A percentile compares a stretch with the other conserved stretches of the same genome.
Conservation (phyloP, 2,888 invertebrate genomes). For the Baccha elongata region DNA sequence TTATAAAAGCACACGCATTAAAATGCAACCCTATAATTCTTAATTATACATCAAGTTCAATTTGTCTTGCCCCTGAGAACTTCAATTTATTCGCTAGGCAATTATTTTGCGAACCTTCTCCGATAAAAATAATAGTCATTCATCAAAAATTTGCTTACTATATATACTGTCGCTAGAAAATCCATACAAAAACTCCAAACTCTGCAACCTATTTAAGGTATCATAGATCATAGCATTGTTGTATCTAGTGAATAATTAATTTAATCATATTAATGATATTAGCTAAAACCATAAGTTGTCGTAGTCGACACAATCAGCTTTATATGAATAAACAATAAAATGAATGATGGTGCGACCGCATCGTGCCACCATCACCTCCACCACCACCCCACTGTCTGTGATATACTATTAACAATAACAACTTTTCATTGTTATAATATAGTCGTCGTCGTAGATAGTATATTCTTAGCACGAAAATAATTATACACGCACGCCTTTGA, state of each 20-base stretch:
- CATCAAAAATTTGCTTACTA: neutral
- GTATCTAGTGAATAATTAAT: constrained; percentile 41
- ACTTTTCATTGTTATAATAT: constrained; percentile 6
- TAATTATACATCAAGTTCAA: constrained; percentile 7
- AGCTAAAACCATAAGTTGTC: constrained; percentile 21
- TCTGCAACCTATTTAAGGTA: neutral
- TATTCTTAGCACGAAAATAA: constrained; percentile 22
- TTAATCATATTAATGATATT: constrained; percentile 49
- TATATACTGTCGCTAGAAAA: neutral
- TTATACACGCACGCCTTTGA: constrained; percentile 8
- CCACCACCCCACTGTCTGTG: too few species aligned
- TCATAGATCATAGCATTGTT: neutral
- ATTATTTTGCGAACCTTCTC: neutral
- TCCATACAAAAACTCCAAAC: neutral
- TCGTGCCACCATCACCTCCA: neutral
- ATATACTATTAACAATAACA: constrained; percentile 1
- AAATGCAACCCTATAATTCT: too few species aligned
- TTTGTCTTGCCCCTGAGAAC: neutral
- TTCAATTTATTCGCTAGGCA: neutral
- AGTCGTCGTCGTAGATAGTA: neutral
- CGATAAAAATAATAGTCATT: neutral
- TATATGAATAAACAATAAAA: constrained; percentile 22
- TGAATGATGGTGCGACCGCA: constrained; percentile 4
- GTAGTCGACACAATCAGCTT: neutral
- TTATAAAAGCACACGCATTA: too few species aligned